phyloP scores from a whole-genome alignment of 2,888 invertebrate genomes.

The Cordylochernes scorpioides region DNA sequence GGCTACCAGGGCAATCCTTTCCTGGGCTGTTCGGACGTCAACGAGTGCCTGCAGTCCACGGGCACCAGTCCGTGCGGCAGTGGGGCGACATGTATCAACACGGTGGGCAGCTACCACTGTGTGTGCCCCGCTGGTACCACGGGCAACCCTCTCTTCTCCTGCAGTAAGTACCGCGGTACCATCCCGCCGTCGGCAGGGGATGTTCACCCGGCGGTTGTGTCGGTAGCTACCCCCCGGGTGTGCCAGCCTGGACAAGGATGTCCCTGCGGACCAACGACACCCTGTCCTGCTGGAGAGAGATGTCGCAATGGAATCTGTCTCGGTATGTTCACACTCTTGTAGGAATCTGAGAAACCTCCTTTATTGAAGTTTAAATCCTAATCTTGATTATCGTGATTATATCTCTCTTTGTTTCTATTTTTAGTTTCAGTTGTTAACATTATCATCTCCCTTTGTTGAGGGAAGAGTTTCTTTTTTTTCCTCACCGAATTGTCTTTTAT shows the following conservation, averaged over 20 bases:
- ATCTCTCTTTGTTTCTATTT: too few species aligned
- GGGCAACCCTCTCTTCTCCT: slow-evolving; percentile 42
- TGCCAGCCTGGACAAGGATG: slow-evolving; percentile 10
- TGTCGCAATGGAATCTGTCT: slow-evolving; percentile 4
- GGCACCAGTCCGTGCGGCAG: slow-evolving; percentile 21
- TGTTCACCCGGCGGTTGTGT: not conserved
- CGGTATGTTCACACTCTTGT: not conserved
- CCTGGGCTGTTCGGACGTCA: slow-evolving; percentile 36
- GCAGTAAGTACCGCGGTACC: slow-evolving; percentile 9
- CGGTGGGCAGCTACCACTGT: slow-evolving; percentile 63
- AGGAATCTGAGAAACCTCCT: too few species aligned
- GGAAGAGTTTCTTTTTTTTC: too few species aligned
- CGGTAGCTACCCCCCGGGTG: slow-evolving; percentile 2
- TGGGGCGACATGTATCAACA: slow-evolving; percentile 68
- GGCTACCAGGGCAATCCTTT: slow-evolving; percentile 68
- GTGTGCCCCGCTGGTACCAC: slow-evolving; percentile 54
- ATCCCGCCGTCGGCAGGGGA: not conserved
- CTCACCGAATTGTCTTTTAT: too few species aligned
- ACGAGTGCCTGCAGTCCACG: slow-evolving; percentile 24
- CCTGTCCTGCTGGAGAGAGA: slow-evolving; percentile 7
- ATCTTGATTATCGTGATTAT: too few species aligned
- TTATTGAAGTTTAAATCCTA: too few species aligned
- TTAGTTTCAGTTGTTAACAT: too few species aligned
- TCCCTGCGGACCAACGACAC: slow-evolving; percentile 7
- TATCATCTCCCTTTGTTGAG: too few species aligned